These are phyloP conservation scores for Blastomussa wellsi DNA, from an alignment of 92 coral and sea anemone genomes.

Conservation along the genomic window DNA sequence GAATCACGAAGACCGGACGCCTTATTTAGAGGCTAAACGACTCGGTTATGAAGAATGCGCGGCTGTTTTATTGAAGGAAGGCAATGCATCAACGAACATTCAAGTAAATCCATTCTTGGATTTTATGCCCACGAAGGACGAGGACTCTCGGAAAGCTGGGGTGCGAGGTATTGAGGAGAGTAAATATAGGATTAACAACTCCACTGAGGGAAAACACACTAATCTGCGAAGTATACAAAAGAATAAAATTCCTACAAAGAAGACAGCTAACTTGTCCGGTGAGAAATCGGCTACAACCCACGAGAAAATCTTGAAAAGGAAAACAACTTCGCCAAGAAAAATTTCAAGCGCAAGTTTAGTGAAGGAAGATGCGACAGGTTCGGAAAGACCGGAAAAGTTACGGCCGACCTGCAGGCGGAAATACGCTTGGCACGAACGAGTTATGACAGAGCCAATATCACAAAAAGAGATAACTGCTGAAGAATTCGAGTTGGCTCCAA, in stretches of 20 bases:
- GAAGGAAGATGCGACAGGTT: neutral
- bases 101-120: slow-evolving; percentile 94
- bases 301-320: slow-evolving; percentile 37
- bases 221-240: slow-evolving; percentile 20
- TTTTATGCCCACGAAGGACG: slow-evolving; percentile 45
- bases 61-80: slow-evolving; percentile 62
- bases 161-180: slow-evolving; percentile 45
- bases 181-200: slow-evolving; percentile 24
- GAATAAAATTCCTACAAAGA: slow-evolving; percentile 10
- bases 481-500: slow-evolving; percentile 21
- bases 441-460: slow-evolving; percentile 8
- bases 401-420: slow-evolving; percentile 21
- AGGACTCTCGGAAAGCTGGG: slow-evolving; percentile 24
- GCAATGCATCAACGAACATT: slow-evolving; percentile 77
- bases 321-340: slow-evolving; percentile 28
- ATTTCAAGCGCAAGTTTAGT: slow-evolving; percentile 3
- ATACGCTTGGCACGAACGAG: slow-evolving; percentile 55
- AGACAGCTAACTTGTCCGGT: neutral
- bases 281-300: neutral
- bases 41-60: slow-evolving; percentile 81
- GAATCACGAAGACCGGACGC: slow-evolving; percentile 87
- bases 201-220: slow-evolving; percentile 19
- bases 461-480: slow-evolving; percentile 14
- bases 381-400: slow-evolving; percentile 1
- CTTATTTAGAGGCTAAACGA: slow-evolving; percentile 88